A percentile compares a stretch with the other conserved stretches of the same genome.
Conservation (phyloP, 2,797 vertebrate species). For the Premnoplex brunnescens region DNA sequence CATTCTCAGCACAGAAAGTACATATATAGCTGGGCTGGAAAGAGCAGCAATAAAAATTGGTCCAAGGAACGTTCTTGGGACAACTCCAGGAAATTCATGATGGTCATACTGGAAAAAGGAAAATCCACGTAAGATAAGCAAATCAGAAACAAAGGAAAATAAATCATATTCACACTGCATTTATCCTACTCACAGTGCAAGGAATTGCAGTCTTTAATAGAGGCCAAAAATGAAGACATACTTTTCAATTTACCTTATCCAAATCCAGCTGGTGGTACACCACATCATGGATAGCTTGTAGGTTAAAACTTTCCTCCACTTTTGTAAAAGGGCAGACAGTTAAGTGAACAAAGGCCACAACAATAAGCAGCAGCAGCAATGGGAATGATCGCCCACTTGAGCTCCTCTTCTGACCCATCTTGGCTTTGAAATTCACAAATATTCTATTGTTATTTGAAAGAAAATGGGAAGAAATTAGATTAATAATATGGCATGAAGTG, state of each 20-base stretch:
- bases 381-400: slow-evolving; percentile 37
- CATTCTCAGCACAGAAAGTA: slow-evolving; percentile 79
- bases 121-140: not conserved
- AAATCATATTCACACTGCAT: not conserved
- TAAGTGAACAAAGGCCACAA: slow-evolving; percentile 81
- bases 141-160: not conserved
- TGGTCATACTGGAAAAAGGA: slow-evolving; percentile 89
- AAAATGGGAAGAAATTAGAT: not conserved
- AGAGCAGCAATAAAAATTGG: slow-evolving; percentile 84
- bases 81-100: slow-evolving; percentile 93
- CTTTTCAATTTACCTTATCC: slow-evolving; percentile 79
- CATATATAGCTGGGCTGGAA: slow-evolving; percentile 80
- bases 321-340: slow-evolving; percentile 90
- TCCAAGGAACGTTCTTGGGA: slow-evolving; percentile 93
- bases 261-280: slow-evolving; percentile 87
- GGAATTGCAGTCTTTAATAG: not conserved
- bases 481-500: not conserved
- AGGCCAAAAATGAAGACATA: not conserved
- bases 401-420: slow-evolving; percentile 84
- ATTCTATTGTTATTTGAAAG: not conserved
- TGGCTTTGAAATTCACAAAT: not conserved
- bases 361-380: slow-evolving; percentile 78
- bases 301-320: slow-evolving; percentile 96
- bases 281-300: slow-evolving; percentile 93
- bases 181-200: not conserved